phyloP scores from a whole-genome alignment of 2,888 invertebrate genomes.

The Dynastes tityus region DNA sequence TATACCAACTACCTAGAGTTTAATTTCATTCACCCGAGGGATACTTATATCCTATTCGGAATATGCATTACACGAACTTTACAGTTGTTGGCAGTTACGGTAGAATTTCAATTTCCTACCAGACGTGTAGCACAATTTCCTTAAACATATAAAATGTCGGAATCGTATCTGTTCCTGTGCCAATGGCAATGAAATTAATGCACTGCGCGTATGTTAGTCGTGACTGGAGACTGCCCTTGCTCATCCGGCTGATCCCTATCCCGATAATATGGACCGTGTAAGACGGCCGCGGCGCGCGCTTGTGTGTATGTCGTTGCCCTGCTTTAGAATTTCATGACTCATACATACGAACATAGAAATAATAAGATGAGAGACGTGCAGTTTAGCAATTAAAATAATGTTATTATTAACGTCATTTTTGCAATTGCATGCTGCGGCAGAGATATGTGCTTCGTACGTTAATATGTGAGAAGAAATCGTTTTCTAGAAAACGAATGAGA shows the following conservation, averaged over 20 bases:
- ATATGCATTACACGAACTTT: constrained; percentile 13
- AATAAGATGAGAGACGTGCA: constrained; percentile 4
- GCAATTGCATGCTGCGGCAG: neutral
- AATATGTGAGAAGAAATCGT: neutral
- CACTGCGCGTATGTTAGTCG: constrained; percentile 62
- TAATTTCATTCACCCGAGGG: too few species aligned
- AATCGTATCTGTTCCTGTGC: constrained; percentile 58
- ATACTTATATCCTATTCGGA: neutral
- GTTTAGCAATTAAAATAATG: constrained; percentile 36
- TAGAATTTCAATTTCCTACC: constrained; percentile 24
- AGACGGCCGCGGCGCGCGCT: neutral
- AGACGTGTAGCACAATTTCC: constrained; percentile 18
- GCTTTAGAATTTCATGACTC: constrained; percentile 58
- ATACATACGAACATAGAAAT: constrained; percentile 46
- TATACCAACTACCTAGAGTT: too few species aligned
- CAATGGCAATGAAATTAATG: constrained; percentile 63
- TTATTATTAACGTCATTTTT: constrained; percentile 20
- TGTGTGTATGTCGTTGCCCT: constrained; percentile 54
- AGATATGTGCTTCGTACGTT: neutral
- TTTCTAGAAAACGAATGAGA: neutral
- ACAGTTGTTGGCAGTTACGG: constrained; percentile 3
- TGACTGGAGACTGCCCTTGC: constrained; percentile 63
- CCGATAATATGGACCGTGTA: constrained; percentile 42
- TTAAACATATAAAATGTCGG: constrained; percentile 40
- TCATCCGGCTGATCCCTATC: constrained; percentile 61